A percentile compares a stretch with the other conserved stretches of the same genome.
phyloP scores from a whole-genome alignment of 2,113 vertebrate genomes.

The Ranitomeya variabilis region DNA sequence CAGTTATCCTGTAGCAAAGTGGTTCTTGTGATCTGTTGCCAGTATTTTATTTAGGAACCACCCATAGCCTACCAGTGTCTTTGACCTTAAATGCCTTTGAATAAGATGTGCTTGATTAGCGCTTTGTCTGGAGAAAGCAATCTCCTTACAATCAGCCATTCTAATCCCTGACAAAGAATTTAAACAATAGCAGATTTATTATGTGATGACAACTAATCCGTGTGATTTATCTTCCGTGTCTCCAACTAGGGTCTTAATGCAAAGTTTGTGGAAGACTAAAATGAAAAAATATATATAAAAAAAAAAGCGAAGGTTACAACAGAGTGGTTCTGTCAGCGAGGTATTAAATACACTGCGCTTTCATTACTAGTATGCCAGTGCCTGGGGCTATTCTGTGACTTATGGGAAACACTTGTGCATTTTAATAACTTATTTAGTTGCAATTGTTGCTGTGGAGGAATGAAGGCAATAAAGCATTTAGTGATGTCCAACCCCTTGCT shows the following conservation, averaged over 20 bases:
- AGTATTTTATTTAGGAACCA: too few species aligned
- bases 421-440: constrained; percentile 74
- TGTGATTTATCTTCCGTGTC: background rate
- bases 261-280: constrained; percentile 62
- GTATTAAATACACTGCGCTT: constrained; percentile 65
- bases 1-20: too few species aligned
- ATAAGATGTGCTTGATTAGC: background rate
- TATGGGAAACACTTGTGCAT: constrained; percentile 71
- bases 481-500: background rate
- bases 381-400: constrained; percentile 63
- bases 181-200: constrained; percentile 29
- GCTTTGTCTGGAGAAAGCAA: background rate
- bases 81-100: background rate
- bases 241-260: constrained; percentile 54
- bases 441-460: constrained; percentile 16
- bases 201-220: background rate
- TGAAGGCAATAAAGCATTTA: constrained; percentile 30
- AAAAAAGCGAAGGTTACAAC: constrained; percentile 7
- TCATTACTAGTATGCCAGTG: constrained; percentile 69
- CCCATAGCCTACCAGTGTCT: too few species aligned
- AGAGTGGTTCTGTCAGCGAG: constrained; percentile 59
- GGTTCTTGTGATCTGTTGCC: too few species aligned
- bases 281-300: constrained; percentile 59
- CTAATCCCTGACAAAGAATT: background rate
- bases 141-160: background rate